These are phyloP conservation scores for Lanistes nyassanus DNA, from an alignment of 1,140 invertebrate genomes.

Conservation along the genomic window DNA sequence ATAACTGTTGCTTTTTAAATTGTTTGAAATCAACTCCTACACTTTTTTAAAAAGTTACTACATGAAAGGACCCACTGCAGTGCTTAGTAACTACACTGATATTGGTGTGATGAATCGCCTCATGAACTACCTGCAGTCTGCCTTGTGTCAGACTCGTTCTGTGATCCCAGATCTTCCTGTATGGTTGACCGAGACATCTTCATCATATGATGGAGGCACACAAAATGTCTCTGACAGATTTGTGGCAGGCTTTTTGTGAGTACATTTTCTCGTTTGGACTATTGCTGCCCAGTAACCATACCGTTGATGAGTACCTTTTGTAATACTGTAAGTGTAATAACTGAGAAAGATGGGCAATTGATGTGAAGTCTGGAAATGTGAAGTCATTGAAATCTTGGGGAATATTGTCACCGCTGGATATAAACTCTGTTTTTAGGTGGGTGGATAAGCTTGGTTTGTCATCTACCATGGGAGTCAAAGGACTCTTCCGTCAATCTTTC, in stretches of 20 bases:
- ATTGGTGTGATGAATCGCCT: conserved; percentile 74
- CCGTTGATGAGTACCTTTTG: too few relatives aligned
- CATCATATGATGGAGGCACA: conserved; percentile 80
- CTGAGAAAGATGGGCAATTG: background rate
- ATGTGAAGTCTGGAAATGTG: background rate
- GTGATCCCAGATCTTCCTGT: conserved; percentile 46
- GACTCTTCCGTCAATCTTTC: background rate
- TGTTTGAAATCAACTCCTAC: too few relatives aligned
- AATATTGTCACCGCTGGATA: background rate
- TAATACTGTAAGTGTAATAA: too few relatives aligned
- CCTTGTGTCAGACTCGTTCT: conserved; percentile 64
- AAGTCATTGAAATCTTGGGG: background rate
- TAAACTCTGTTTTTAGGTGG: conserved; percentile 3
- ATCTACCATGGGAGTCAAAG: conserved; percentile 3
- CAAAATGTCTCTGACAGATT: conserved; percentile 77
- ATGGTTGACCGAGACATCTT: conserved; percentile 81
- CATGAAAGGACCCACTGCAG: conserved; percentile 75
- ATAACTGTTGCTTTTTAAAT: too few relatives aligned
- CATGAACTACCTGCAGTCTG: conserved; percentile 70
- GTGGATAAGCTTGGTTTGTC: conserved; percentile 11
- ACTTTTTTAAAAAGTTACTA: conserved; percentile 72
- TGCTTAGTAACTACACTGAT: conserved; percentile 75
- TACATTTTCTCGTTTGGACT: background rate
- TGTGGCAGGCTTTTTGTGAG: conserved; percentile 74
- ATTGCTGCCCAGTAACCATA: background rate